phyloP scores from a whole-genome alignment of 2,797 vertebrate species.

The Lacerta bilineata region DNA sequence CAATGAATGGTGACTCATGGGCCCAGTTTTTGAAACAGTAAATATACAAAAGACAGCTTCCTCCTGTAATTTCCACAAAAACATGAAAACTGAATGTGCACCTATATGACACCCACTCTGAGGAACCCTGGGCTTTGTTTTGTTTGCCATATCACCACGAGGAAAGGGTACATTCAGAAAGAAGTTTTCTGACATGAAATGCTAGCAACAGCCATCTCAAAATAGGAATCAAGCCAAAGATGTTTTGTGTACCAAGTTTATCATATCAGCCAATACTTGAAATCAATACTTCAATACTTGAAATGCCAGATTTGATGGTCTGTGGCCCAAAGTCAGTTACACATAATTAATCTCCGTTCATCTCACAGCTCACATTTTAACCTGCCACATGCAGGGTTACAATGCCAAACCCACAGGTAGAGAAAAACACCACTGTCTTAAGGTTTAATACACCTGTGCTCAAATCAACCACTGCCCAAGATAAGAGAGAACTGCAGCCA shows the following conservation, averaged over 20 bases:
- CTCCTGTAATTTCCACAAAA: background rate
- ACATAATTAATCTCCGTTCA: background rate
- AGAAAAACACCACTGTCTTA: background rate
- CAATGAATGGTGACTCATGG: background rate
- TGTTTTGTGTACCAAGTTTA: background rate
- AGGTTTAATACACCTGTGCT: background rate
- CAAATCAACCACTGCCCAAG: background rate
- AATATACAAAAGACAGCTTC: background rate
- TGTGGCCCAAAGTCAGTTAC: background rate
- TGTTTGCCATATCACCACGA: background rate
- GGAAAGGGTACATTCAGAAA: background rate
- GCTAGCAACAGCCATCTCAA: background rate
- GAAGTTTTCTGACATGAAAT: background rate
- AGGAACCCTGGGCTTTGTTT: background rate
- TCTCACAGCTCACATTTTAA: background rate
- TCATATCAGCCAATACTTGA: background rate
- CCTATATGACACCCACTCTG: background rate
- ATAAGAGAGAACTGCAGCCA: background rate
- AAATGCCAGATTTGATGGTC: background rate
- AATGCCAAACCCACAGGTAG: background rate
- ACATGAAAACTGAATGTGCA: background rate
- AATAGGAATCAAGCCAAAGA: background rate
- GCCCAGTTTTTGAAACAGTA: background rate
- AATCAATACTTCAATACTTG: too few species aligned
- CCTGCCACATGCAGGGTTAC: background rate